Conservation (phyloP, 2,888 invertebrate genomes). For the Drosophila yooni region DNA sequence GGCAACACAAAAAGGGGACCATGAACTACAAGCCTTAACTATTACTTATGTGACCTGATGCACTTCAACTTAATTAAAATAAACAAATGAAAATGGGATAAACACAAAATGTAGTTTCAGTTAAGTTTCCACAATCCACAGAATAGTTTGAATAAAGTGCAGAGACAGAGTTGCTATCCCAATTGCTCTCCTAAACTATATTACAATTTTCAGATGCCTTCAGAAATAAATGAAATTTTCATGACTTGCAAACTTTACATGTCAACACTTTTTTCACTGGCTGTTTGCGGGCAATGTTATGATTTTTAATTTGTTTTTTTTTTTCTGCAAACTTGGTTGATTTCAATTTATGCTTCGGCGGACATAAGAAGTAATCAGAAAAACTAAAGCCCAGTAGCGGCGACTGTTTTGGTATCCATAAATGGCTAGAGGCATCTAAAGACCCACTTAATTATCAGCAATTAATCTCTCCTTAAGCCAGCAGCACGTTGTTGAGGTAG, state of each 20-base stretch:
- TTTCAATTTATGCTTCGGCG: constrained; percentile 50
- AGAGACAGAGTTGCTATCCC: not conserved
- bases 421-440: constrained; percentile 35
- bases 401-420: constrained; percentile 6
- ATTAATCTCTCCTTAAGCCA: constrained; percentile 53
- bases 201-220: not conserved
- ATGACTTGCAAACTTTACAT: not conserved
- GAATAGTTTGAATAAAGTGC: not conserved
- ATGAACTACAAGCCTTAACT: not conserved
- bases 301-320: not conserved
- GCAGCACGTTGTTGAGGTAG: constrained; percentile 7
- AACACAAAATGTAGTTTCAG: not conserved
- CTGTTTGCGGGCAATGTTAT: not conserved
- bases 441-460: constrained; percentile 61
- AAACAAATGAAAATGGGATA: not conserved
- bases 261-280: not conserved
- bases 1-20: too few species aligned
- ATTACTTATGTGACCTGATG: not conserved
- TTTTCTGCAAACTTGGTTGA: not conserved
- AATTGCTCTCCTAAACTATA: not conserved
- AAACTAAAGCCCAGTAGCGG: constrained; percentile 33
- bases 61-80: not conserved
- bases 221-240: not conserved
- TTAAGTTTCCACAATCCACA: not conserved
- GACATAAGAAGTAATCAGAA: constrained; percentile 18